Conservation (phyloP, 2,113 vertebrate species). For the Psilopsiagon aymara region DNA sequence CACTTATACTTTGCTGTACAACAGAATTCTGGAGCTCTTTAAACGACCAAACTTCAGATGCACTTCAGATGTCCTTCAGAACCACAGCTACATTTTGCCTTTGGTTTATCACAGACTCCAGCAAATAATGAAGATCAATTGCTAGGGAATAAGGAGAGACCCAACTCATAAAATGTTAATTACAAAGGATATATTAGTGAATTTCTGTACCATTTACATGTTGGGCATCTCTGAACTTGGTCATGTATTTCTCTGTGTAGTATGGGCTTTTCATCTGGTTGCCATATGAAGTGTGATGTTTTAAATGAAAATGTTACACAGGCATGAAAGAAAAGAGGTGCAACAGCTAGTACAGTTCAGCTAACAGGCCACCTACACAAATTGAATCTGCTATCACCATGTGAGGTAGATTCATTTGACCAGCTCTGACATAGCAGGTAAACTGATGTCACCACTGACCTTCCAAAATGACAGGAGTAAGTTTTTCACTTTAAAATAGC, state of each 20-base stretch:
- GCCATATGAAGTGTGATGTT: not conserved
- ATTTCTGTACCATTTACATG: not conserved
- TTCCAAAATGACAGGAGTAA: constrained; percentile 10
- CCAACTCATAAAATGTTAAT: not conserved
- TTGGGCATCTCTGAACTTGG: not conserved
- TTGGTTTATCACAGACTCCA: not conserved
- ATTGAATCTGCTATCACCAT: not conserved
- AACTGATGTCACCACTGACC: not conserved
- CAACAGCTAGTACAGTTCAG: not conserved
- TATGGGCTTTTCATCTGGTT: not conserved
- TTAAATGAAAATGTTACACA: not conserved
- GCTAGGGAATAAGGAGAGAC: not conserved
- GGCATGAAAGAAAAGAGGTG: not conserved
- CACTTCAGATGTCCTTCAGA: not conserved
- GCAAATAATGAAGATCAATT: constrained; percentile 1
- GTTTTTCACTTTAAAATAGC: not conserved
- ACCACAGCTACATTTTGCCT: not conserved
- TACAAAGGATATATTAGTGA: not conserved
- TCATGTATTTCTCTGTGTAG: not conserved
- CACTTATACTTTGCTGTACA: not conserved
- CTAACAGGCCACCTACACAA: not conserved
- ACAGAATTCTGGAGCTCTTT: not conserved
- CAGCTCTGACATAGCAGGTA: not conserved
- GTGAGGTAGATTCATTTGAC: not conserved
- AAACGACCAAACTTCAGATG: not conserved